Conservation (phyloP, 1,140 invertebrate species). For the Drosophila pseudoobscura region DNA sequence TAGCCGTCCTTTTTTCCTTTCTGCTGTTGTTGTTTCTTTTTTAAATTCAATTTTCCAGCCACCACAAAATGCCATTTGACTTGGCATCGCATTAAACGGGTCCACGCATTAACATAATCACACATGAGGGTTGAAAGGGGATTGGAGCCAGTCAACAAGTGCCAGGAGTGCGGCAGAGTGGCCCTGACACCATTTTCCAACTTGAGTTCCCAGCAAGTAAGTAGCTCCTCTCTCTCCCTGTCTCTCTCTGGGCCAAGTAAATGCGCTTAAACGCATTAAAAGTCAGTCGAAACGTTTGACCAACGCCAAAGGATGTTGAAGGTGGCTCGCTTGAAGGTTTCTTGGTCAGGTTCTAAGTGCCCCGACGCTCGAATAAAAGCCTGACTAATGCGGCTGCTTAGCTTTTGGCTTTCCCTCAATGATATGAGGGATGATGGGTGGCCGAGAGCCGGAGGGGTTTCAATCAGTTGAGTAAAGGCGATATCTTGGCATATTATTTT, state of each 20-base stretch:
- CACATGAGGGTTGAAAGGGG: conserved; percentile 4
- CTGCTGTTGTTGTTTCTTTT: conserved; percentile 8
- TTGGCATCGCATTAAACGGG: conserved; percentile 66
- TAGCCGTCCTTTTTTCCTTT: neutral
- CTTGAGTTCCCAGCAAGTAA: conserved; percentile 63
- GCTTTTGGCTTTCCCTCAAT: conserved; percentile 32
- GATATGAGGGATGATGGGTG: conserved; percentile 45
- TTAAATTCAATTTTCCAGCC: conserved; percentile 65
- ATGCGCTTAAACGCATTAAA: conserved; percentile 74
- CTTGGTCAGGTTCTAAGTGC: conserved; percentile 2
- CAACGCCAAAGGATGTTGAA: conserved; percentile 26
- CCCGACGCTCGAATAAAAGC: conserved; percentile 34
- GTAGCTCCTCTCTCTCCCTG: conserved; percentile 15
- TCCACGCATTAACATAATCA: conserved; percentile 72
- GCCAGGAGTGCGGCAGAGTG: neutral
- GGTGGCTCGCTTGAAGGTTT: conserved; percentile 3
- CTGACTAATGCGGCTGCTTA: conserved; percentile 58
- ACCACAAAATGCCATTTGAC: conserved; percentile 61
- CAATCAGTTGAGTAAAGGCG: conserved; percentile 27
- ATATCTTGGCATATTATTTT: neutral
- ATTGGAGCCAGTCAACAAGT: conserved; percentile 52
- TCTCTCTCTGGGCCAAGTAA: conserved; percentile 49
- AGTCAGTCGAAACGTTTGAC: conserved; percentile 54
- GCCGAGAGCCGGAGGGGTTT: conserved; percentile 7
- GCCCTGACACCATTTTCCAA: conserved; percentile 22